A percentile compares a stretch with the other conserved stretches of the same genome.
Conservation (phyloP, 2,888 invertebrate species). For the Mimumesa dahlbomi region DNA sequence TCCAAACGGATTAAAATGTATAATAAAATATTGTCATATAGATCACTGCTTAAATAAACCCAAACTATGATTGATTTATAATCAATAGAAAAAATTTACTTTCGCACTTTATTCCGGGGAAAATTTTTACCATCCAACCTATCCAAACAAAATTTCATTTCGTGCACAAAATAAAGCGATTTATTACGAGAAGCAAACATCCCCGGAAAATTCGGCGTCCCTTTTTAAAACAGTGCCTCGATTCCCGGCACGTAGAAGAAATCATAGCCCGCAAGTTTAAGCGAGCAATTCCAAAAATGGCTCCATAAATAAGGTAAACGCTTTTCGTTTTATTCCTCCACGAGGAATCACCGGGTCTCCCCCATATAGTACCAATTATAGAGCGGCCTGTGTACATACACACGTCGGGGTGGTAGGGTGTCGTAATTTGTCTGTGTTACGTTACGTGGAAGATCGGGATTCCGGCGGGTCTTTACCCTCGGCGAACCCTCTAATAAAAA, state of each 20-base stretch:
- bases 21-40: too few relatives aligned
- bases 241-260: conserved; percentile 31
- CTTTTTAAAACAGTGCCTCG: background rate
- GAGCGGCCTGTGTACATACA: conserved; percentile 15
- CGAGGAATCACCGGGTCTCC: conserved; percentile 26
- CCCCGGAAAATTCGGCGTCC: too few relatives aligned
- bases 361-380: conserved; percentile 38
- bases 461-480: conserved; percentile 36
- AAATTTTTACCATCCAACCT: too few relatives aligned
- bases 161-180: too few relatives aligned
- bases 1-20: too few relatives aligned
- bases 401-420: conserved; percentile 9
- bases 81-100: too few relatives aligned
- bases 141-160: too few relatives aligned
- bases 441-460: conserved; percentile 65
- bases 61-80: too few relatives aligned
- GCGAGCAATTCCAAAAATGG: conserved; percentile 44
- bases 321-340: conserved; percentile 26
- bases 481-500: conserved; percentile 52
- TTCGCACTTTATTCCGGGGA: too few relatives aligned
- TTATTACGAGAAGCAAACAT: too few relatives aligned
- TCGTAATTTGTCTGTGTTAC: conserved; percentile 73
- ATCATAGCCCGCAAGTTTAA: conserved; percentile 36
- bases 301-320: conserved; percentile 45
- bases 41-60: too few relatives aligned